Conservation (phyloP, 1,140 invertebrate genomes). For the Brachionus asplanchnoidis region DNA sequence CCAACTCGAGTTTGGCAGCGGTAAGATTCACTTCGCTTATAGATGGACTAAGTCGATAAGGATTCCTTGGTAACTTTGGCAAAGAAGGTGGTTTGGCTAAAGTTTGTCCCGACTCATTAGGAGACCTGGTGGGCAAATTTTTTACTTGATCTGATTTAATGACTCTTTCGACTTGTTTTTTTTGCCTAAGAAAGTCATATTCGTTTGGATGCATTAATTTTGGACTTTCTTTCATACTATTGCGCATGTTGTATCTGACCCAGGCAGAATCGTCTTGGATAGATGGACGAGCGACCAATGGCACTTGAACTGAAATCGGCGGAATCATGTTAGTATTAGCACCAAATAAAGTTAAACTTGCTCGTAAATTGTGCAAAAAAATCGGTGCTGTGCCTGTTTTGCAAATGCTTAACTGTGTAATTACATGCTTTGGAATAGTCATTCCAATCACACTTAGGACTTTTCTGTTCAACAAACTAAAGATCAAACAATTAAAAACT, state of each 20-base stretch:
- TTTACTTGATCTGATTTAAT: slow-evolving; percentile 8
- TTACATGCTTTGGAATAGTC: slow-evolving; percentile 30
- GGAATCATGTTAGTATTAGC: slow-evolving; percentile 21
- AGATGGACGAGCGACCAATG: neutral
- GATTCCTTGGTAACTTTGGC: neutral
- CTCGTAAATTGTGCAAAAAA: slow-evolving; percentile 35
- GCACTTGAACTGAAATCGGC: neutral
- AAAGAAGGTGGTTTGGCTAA: neutral
- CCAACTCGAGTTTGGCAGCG: slow-evolving; percentile 30
- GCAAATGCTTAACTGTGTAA: slow-evolving; percentile 36
- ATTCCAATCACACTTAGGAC: neutral
- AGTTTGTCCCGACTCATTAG: neutral
- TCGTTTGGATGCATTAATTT: neutral
- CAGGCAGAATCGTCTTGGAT: neutral
- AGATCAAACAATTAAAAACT: neutral
- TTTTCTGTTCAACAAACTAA: neutral
- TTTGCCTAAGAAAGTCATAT: slow-evolving; percentile 23
- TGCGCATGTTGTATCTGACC: slow-evolving; percentile 10
- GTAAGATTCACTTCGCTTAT: slow-evolving; percentile 8
- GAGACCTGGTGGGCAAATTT: neutral
- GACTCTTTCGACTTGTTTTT: neutral
- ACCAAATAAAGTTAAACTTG: slow-evolving; percentile 1
- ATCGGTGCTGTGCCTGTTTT: slow-evolving; percentile 35
- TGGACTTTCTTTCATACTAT: neutral
- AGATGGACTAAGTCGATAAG: slow-evolving; percentile 17